These are phyloP conservation scores for Pampusana beccarii DNA, from an alignment of 2,113 vertebrate species.

Conservation along the genomic window DNA sequence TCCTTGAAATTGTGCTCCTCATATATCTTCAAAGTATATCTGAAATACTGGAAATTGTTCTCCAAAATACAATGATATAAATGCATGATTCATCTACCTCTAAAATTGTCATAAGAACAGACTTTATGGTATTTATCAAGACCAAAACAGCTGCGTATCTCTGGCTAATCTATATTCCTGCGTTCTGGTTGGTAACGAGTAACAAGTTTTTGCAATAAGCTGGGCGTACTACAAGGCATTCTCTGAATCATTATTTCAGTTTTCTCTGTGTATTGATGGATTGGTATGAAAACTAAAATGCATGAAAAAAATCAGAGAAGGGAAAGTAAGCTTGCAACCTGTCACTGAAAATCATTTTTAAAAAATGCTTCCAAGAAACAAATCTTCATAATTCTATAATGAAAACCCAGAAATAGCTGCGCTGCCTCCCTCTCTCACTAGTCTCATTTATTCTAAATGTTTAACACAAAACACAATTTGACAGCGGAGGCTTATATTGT, in stretches of 20 bases:
- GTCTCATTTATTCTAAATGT: neutral
- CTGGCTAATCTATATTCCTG: neutral
- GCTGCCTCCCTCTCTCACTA: neutral
- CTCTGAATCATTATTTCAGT: neutral
- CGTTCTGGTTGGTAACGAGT: neutral
- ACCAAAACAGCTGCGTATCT: neutral
- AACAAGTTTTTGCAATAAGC: neutral
- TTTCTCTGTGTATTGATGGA: neutral
- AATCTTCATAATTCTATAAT: neutral
- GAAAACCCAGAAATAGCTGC: neutral
- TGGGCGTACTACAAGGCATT: neutral
- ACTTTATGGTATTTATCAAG: too few species aligned
- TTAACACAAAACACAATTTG: neutral
- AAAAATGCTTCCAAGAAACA: slow-evolving; percentile 8
- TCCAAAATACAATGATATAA: neutral
- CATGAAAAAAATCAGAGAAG: neutral
- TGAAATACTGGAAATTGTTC: neutral
- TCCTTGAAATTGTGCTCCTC: neutral
- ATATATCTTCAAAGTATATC: neutral
- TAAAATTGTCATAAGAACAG: too few species aligned
- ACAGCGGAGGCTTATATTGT: neutral
- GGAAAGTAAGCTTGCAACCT: slow-evolving; percentile 9
- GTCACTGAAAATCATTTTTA: neutral
- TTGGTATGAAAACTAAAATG: neutral
- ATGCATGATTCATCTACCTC: neutral